Evolutionary conservation across 2,888 invertebrate genomes (phyloP), one percentile per base, ranked within the genome.

Genomic region (Agonopterix alstromeriana): DNA sequence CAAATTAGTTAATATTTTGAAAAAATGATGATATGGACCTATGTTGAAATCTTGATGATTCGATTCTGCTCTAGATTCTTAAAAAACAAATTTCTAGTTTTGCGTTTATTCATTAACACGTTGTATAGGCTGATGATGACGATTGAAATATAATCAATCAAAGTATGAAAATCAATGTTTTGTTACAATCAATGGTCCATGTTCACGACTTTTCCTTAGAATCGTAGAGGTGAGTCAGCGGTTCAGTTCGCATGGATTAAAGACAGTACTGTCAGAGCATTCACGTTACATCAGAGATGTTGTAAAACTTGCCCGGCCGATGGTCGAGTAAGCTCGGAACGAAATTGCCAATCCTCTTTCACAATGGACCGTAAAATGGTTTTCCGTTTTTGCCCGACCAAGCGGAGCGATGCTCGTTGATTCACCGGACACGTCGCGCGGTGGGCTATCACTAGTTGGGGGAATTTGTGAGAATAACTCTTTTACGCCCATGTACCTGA

Each of bases 341-440:
- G 81, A 85, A 87, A 88, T 87, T 87, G 87, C 82, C 87, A 87
- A 88, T 88, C 86, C 87, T 81, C 83, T 81, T 84, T 80, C 85
- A 88, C 87, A 87, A 88, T 87, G 86, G 82, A 86, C 83, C 87
- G 87, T 88, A 87, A 87, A 88, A 87, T 88, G 86, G 86, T 85
- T 85, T 87, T 79, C 86, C 87, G 86, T 87, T 87, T 87, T 87
- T 87, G 82, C 81, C 78, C 81, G 82, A 77, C 79, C 83, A 76
- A 82, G 80, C 85, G 83, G 65, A 81, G 82, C 80, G 71, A 67
- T 71, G 69, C 82, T 84, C 82, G 82, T 85, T 86, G 84, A 82
- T 79, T 84, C 83, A 78, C 83, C 78, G 83, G 82, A 85, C 87
- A 86, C 85, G 84, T 85, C 81, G 77, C 80, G 61, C 67, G 68